Evolutionary conservation across 2,113 vertebrate genomes (phyloP).

Genomic region (Caranx melampygus): DNA sequence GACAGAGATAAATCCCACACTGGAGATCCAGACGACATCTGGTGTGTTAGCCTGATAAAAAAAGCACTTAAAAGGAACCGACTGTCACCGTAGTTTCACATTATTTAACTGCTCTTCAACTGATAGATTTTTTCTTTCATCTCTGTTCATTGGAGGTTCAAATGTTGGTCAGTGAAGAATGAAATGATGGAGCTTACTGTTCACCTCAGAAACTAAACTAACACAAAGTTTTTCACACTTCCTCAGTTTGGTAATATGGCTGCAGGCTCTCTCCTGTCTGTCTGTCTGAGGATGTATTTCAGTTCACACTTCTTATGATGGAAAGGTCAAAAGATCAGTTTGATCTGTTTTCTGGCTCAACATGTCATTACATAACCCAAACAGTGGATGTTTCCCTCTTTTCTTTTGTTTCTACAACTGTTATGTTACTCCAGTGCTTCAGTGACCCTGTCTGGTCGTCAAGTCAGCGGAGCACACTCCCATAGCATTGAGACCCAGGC

Average conservation of each 20-base stretch:
- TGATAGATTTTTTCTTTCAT: background rate
- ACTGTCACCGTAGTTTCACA: background rate
- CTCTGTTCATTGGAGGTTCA: background rate
- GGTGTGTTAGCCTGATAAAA: too few relatives aligned
- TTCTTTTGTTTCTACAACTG: conserved; percentile 1
- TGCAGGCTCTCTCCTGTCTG: background rate
- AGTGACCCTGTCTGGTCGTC: conserved; percentile 53
- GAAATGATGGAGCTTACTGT: background rate
- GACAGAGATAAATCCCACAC: too few relatives aligned
- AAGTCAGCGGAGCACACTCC: conserved; percentile 45
- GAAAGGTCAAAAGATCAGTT: background rate
- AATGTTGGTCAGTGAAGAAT: background rate
- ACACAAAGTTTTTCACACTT: background rate
- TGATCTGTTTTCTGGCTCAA: background rate
- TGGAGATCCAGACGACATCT: too few relatives aligned
- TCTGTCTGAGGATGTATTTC: background rate
- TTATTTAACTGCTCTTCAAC: background rate
- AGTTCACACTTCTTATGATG: background rate
- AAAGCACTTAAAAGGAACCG: background rate
- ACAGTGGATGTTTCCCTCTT: background rate
- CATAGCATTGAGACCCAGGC: conserved; percentile 33
- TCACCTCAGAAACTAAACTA: background rate
- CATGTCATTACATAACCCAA: conserved; percentile 16
- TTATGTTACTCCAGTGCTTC: conserved; percentile 56
- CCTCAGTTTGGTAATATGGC: background rate